phyloP scores from a whole-genome alignment of 1,140 invertebrate genomes.

The Polypedilum pembai region DNA sequence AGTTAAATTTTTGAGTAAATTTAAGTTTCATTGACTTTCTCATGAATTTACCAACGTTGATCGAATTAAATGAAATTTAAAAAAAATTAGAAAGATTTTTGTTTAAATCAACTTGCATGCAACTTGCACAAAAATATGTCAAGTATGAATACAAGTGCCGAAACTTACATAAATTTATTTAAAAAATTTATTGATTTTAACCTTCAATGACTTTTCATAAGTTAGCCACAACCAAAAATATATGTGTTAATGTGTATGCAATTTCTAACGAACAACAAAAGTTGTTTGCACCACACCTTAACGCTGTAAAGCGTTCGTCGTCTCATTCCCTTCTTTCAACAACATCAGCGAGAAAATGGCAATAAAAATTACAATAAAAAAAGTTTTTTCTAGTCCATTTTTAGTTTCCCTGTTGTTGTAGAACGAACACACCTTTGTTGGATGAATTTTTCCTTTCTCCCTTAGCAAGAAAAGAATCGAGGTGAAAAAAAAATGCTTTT shows the following conservation, averaged over 20 bases:
- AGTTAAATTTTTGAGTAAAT: too few species aligned
- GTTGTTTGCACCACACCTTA: conserved; percentile 4
- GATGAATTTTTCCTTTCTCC: neutral
- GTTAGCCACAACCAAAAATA: neutral
- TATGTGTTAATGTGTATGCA: conserved; percentile 15
- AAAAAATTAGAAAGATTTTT: too few species aligned
- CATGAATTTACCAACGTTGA: too few species aligned
- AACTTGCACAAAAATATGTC: too few species aligned
- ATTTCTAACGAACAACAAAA: neutral
- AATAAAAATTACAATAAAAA: conserved; percentile 19
- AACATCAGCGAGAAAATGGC: neutral
- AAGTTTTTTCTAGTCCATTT: conserved; percentile 8
- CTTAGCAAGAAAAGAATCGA: neutral
- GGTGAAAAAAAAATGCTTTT: neutral
- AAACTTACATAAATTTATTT: too few species aligned
- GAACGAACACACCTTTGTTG: conserved; percentile 1
- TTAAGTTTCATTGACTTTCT: too few species aligned
- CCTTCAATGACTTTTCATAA: neutral
- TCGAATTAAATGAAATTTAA: too few species aligned
- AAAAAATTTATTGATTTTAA: too few species aligned
- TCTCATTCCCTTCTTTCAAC: neutral
- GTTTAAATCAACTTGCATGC: too few species aligned
- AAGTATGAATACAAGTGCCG: too few species aligned
- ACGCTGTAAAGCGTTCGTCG: neutral
- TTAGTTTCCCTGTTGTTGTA: conserved; percentile 4